Base-by-base conservation (phyloP, 2,797 vertebrate species). In the Silurus aristotelis region DNA sequence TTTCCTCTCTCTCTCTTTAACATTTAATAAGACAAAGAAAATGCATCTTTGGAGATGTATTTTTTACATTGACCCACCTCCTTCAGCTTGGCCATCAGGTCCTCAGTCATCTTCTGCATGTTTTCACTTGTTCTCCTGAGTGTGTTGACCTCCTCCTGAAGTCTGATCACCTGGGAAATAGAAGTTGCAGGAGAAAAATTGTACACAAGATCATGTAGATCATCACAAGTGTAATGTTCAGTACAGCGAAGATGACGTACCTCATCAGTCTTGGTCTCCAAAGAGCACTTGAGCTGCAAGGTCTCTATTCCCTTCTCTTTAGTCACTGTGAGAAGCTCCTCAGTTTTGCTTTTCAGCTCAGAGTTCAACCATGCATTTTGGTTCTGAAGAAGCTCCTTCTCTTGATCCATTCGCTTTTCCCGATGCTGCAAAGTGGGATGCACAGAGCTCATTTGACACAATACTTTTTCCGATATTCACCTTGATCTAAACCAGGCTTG, bases 341-440 rank as follows among this genome's bases (percentile, higher is more conserved):
- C 97, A 0, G 97, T 98, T 95, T 99, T 99, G 77, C 93, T 93
- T 91, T 97, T 97, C 90, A 99, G 91, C 84, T 99, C 96, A 0
- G 94, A 38, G 22, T 95, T 96, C 83, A 99, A 89, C 98, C 97
- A 98, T 0, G 94, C 93, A 7, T 96, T 97, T 70, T 98, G 97
- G 88, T 92, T 96, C 90, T 97, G 96, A 0, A 97, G 91, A 8
- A 99, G 92, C 87, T 98, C 97, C 38, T 97, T 99, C 89, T 99
- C 98, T 91, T 99, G 97, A 83, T 97, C 96, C 93, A 97, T 93
- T 3, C 97, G 96, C 87, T 97, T 99, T 91, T 99, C 98, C 55
- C 96, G 95, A 90, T 96, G 95, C 97, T 99, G 82, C 25, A 61
- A 27, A n/a, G 80, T 2, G 8, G 76, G 7, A 79, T 76, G 71